A percentile compares a stretch with the other conserved stretches of the same genome.
Evolutionary conservation across 37 sponge, comb jelly and placozoan genomes (phyloP).

Genomic region (Crambe crambe): DNA sequence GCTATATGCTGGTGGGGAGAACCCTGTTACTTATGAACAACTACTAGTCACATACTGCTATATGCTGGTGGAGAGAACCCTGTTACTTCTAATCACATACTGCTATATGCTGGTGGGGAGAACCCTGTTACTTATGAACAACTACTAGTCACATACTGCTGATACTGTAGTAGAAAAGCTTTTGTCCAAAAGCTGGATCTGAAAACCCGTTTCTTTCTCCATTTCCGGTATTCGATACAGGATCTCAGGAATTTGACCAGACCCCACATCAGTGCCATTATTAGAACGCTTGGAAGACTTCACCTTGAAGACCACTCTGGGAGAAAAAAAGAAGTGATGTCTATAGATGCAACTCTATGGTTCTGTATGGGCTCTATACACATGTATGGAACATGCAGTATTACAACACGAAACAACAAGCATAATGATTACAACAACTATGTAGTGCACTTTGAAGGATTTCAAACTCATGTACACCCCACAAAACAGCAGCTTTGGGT

Average conservation of each 20-base stretch:
- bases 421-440: too few relatives aligned
- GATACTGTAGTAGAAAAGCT: conserved; percentile 74
- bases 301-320: conserved; percentile 83
- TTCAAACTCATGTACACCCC: too few relatives aligned
- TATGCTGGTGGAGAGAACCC: too few relatives aligned
- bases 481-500: background rate
- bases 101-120: too few relatives aligned
- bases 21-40: too few relatives aligned
- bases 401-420: too few relatives aligned
- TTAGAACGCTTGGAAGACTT: conserved; percentile 72
- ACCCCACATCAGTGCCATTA: conserved; percentile 91
- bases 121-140: too few relatives aligned
- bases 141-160: conserved; percentile 40
- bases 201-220: conserved; percentile 45
- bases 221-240: conserved; percentile 58
- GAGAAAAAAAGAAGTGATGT: background rate
- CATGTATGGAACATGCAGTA: background rate
- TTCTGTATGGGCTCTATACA: background rate
- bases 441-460: too few relatives aligned
- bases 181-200: conserved; percentile 64
- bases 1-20: too few relatives aligned
- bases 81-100: too few relatives aligned
- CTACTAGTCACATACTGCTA: too few relatives aligned
- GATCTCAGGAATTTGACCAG: conserved; percentile 93
- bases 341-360: background rate